A percentile compares a stretch with the other conserved stretches of the same genome.
phyloP scores from a whole-genome alignment of 37 sponge, comb jelly and placozoan genomes.

The Aphrocallistes beatrix region DNA sequence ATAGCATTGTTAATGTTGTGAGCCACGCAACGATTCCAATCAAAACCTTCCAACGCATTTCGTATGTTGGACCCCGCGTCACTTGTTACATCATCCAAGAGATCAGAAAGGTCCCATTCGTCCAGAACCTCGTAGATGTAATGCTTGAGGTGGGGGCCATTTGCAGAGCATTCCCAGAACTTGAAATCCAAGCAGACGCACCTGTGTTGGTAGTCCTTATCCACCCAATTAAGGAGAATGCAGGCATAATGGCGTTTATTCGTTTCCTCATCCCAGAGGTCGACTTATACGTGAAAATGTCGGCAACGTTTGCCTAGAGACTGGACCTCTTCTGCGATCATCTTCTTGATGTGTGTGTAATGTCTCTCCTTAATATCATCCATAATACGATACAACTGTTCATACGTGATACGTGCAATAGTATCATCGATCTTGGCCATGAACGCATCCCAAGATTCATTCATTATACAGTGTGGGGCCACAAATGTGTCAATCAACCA shows the following conservation, averaged over 20 bases:
- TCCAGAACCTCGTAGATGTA: not conserved
- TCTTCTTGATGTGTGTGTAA: not conserved
- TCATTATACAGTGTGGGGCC: no score
- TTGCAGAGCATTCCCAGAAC: not conserved
- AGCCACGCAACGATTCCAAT: not conserved
- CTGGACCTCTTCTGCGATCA: not conserved
- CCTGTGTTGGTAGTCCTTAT: not conserved
- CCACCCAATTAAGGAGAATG: not conserved
- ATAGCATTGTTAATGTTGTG: not conserved
- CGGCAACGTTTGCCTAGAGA: not conserved
- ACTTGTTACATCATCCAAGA: not conserved
- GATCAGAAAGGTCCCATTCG: not conserved
- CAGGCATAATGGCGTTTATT: not conserved
- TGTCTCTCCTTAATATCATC: not conserved
- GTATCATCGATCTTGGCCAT: not conserved
- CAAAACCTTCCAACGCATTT: not conserved
- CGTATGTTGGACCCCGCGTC: not conserved
- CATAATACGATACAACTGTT: not conserved
- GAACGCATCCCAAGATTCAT: not conserved
- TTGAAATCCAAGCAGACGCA: conserved; percentile 8
- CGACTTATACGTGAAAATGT: not conserved
- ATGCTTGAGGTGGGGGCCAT: not conserved
- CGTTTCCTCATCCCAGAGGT: not conserved
- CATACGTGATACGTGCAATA: not conserved
- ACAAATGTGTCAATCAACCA: no score